These are phyloP conservation scores for Drosophila paucipuncta DNA, from an alignment of 2,888 invertebrate species.

Conservation along the genomic window DNA sequence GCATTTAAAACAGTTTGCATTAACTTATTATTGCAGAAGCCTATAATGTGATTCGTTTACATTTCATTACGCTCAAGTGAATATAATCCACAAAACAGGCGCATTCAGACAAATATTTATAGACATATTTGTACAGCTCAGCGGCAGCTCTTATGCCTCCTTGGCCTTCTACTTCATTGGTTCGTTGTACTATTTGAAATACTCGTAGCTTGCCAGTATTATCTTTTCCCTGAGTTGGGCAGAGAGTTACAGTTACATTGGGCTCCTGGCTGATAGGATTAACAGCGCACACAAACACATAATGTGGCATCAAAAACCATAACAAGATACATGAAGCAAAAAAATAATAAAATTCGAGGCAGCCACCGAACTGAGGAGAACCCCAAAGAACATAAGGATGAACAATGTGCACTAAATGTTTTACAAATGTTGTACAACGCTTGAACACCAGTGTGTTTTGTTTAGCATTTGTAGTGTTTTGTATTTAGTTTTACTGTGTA, in stretches of 20 bases:
- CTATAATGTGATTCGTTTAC: constrained; percentile 49
- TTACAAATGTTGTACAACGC: constrained; percentile 61
- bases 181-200: constrained; percentile 38
- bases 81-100: constrained; percentile 24
- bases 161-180: constrained; percentile 60
- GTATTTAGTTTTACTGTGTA: constrained; percentile 41
- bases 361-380: constrained; percentile 36
- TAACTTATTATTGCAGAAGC: constrained; percentile 4
- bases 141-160: neutral
- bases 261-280: constrained; percentile 67
- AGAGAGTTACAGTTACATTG: constrained; percentile 18
- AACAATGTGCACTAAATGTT: constrained; percentile 69
- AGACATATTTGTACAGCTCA: constrained; percentile 37
- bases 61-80: constrained; percentile 59
- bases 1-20: constrained; percentile 13
- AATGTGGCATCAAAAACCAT: constrained; percentile 38
- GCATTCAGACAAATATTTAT: constrained; percentile 54
- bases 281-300: constrained; percentile 38
- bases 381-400: constrained; percentile 40
- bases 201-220: constrained; percentile 27
- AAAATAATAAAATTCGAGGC: constrained; percentile 22
- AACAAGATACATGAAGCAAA: constrained; percentile 22
- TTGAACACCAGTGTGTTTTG: constrained; percentile 43
- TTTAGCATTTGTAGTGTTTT: constrained; percentile 21
- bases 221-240: constrained; percentile 31